Base-by-base conservation (phyloP, 2,888 invertebrate species). In the Andrena marginata region DNA sequence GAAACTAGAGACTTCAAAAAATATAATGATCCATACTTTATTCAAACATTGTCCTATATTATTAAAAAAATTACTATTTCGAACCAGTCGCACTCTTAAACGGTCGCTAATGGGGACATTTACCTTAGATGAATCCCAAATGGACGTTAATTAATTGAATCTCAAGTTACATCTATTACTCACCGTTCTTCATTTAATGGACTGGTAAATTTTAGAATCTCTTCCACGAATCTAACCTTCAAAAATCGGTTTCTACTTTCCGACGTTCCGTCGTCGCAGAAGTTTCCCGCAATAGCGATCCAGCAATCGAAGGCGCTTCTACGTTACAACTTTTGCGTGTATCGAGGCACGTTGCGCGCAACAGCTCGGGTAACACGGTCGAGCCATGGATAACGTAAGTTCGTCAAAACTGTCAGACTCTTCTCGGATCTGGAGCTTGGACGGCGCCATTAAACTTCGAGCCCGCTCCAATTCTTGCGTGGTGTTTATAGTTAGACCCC, bases 391-490 rank as follows among this genome's bases (percentile, higher is more conserved):
- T 29, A 29, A 54, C 33, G 31, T 35, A 73, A 75, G 74, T 85
- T 86, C 80, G 85, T 82, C 87, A 85, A 80, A 75, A 85, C 79
- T 85, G 87, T 86, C 85, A 85, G 69, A 80, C 82, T 42, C 20
- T n/a, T 68, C 33, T 23, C 56, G 70, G n/a, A 23, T 26, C 13
- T 51, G 48, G 59, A 79, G 74, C 60, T 72, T 72, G 16, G 59
- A 31, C 51, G 56, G 33, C 33, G 68, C 79, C 79, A 75, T 84
- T 83, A 85, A 87, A 87, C 80, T 87, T 87, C 63, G 72, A 76
- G 76, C 23, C 49, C 65, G 80, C 78, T 78, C 76, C 83, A 68
- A 69, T 84, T 83, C 84, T 79, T 71, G 65, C 87, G 62, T 60
- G 29, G 75, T 74, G 75, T 82, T 85, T 77, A 78, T 82, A 76